phyloP scores from a whole-genome alignment of 2,113 vertebrate species.

The Saguinus midas region DNA sequence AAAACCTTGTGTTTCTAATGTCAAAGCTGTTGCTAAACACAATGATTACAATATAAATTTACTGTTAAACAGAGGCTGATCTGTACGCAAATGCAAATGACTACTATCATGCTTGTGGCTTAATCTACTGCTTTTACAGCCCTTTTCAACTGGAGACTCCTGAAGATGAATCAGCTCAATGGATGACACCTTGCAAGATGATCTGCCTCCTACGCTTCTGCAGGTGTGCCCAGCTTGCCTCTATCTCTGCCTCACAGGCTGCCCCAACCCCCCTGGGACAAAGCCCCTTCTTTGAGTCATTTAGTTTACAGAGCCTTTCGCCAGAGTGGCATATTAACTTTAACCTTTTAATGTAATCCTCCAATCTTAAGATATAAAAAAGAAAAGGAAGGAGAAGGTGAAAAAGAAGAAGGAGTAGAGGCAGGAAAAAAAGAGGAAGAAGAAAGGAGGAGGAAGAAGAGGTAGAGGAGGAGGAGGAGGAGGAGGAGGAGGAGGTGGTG shows the following conservation, averaged over 20 bases:
- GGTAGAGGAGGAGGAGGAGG: neutral
- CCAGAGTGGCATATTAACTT: neutral
- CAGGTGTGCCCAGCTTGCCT: neutral
- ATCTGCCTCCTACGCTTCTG: neutral
- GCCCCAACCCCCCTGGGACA: rapidly evolving
- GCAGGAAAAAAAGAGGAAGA: neutral
- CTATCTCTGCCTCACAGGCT: neutral
- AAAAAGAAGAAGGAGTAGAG: neutral
- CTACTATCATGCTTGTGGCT: neutral
- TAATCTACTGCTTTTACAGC: neutral
- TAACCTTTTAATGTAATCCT: neutral
- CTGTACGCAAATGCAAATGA: conserved; percentile 4
- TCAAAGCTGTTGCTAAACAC: neutral
- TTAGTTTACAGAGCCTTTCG: neutral
- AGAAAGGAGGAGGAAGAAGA: neutral
- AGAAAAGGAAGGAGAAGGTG: neutral
- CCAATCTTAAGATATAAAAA: neutral
- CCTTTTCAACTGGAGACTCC: neutral
- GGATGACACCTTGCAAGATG: neutral
- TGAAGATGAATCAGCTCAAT: neutral
- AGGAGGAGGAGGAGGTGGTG: neutral
- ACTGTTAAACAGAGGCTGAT: neutral
- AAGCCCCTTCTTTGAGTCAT: neutral
- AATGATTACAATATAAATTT: neutral
- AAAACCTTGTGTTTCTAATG: neutral